These are phyloP conservation scores for Neuroterus valhalla DNA, from an alignment of 1,140 invertebrate species.

Conservation along the genomic window DNA sequence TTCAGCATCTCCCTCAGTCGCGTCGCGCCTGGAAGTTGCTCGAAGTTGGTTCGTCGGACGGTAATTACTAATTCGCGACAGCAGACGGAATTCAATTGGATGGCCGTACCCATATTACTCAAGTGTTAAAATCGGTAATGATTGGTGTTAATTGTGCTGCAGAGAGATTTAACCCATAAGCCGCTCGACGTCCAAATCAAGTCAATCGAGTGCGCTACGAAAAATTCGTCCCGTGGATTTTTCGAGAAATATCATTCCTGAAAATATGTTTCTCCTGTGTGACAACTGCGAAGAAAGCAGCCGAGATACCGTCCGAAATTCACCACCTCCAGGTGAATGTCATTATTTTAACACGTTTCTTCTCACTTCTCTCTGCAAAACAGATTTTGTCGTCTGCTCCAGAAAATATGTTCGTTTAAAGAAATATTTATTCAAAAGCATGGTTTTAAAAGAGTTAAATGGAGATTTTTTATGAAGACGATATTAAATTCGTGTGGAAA, in stretches of 20 bases:
- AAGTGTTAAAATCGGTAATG: constrained; percentile 33
- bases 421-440: neutral
- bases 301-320: constrained; percentile 35
- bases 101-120: neutral
- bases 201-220: constrained; percentile 33
- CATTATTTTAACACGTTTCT: neutral
- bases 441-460: neutral
- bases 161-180: constrained; percentile 47
- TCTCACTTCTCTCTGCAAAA: constrained; percentile 7
- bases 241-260: constrained; percentile 33
- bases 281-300: constrained; percentile 11
- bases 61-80: neutral
- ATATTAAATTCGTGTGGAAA: constrained; percentile 41
- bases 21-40: neutral
- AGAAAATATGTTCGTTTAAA: constrained; percentile 4
- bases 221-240: neutral
- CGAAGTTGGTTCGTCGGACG: constrained; percentile 9
- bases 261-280: constrained; percentile 40
- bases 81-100: neutral
- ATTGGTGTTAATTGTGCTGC: constrained; percentile 43
- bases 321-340: constrained; percentile 35
- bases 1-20: too few relatives aligned
- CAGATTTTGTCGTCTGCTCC: neutral
- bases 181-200: constrained; percentile 42
- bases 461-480: neutral